phyloP scores from a whole-genome alignment of 2,888 invertebrate genomes.

The Cheilosia pagana region DNA sequence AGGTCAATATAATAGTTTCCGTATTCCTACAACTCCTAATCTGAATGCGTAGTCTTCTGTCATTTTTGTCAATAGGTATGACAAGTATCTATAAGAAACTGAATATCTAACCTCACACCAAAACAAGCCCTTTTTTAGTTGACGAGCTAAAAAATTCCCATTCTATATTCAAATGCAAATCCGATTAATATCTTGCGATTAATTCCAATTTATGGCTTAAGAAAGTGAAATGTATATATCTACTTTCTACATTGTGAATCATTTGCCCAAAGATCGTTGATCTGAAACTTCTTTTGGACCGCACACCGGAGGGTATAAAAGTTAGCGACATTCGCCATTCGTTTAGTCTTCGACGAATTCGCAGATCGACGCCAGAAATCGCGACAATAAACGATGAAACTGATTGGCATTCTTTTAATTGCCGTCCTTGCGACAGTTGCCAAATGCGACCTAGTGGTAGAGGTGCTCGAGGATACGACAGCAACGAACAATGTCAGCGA shows the following conservation, averaged over 20 bases:
- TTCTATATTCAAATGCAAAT: conserved; percentile 49
- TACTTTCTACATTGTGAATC: conserved; percentile 68
- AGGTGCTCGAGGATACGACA: conserved; percentile 40
- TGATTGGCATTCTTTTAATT: conserved; percentile 17
- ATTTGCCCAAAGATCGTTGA: conserved; percentile 21
- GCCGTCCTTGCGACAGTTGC: conserved; percentile 44
- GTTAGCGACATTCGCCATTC: conserved; percentile 45
- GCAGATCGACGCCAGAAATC: conserved; percentile 25
- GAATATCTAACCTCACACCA: background rate
- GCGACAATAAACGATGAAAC: conserved; percentile 42
- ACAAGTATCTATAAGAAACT: background rate
- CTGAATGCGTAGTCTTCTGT: background rate
- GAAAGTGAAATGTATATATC: conserved; percentile 60
- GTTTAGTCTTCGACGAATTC: conserved; percentile 56
- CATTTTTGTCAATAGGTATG: background rate
- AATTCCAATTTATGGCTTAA: conserved; percentile 46
- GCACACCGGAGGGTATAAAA: conserved; percentile 49
- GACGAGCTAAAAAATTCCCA: conserved; percentile 1
- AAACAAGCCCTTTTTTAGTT: conserved; percentile 25
- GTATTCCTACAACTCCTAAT: background rate
- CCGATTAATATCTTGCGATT: conserved; percentile 31
- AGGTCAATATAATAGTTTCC: background rate
- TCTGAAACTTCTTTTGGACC: conserved; percentile 23
- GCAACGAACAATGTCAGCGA: conserved; percentile 19
- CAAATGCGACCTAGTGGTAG: conserved; percentile 31